These are phyloP conservation scores for Charanyca ferruginea DNA, from an alignment of 2,888 invertebrate genomes.

Conservation along the genomic window DNA sequence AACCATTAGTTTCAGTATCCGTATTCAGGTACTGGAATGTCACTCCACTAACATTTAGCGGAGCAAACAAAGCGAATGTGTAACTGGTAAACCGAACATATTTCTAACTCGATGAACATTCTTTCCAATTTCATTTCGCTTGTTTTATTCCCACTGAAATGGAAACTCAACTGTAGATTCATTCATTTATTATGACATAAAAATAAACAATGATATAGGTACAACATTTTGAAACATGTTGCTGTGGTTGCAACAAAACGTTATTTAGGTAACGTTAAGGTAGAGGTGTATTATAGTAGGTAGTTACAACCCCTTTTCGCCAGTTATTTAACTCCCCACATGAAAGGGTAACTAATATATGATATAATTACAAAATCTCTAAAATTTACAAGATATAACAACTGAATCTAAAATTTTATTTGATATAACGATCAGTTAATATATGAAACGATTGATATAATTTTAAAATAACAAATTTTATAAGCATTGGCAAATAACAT, in stretches of 20 bases:
- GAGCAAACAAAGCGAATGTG: constrained; percentile 65
- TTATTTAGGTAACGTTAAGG: too few relatives aligned
- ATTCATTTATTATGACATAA: constrained; percentile 49
- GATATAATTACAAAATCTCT: too few relatives aligned
- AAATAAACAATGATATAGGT: constrained; percentile 29
- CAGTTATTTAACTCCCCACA: too few relatives aligned
- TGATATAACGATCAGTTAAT: too few relatives aligned
- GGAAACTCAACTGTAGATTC: constrained; percentile 49
- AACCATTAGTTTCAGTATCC: constrained; percentile 26
- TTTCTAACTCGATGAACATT: constrained; percentile 75
- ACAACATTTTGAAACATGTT: constrained; percentile 22
- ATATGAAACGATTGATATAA: too few relatives aligned
- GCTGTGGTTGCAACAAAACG: constrained; percentile 12
- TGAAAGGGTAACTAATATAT: too few relatives aligned
- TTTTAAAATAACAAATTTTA: too few relatives aligned
- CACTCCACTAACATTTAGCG: constrained; percentile 65
- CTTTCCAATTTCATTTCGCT: constrained; percentile 66
- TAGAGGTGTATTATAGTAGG: too few relatives aligned
- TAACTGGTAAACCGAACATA: constrained; percentile 66
- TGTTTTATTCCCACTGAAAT: constrained; percentile 60
- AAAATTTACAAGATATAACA: too few relatives aligned
- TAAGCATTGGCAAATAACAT: too few relatives aligned
- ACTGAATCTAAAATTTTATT: too few relatives aligned
- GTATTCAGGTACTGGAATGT: constrained; percentile 24
- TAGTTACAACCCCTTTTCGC: too few relatives aligned